Percentiles rank a stretch among this genome's conserved stretches.
These are phyloP conservation scores for Byasa hedistus DNA, from an alignment of 2,888 invertebrate species.

Conservation along the genomic window DNA sequence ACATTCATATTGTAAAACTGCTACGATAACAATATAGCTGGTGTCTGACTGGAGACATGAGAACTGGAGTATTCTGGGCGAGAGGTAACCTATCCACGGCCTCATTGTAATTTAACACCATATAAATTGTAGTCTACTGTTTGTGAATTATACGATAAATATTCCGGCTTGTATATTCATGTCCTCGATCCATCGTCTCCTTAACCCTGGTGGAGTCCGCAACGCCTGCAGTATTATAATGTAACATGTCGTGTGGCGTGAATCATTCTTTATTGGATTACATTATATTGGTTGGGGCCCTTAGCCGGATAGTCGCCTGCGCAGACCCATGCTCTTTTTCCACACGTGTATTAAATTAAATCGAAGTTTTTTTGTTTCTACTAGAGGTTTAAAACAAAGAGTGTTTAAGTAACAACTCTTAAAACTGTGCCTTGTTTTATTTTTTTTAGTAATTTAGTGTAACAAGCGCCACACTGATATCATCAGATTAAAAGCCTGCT, in stretches of 20 bases:
- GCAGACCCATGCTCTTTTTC: slow-evolving; percentile 7
- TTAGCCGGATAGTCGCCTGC: slow-evolving; percentile 26
- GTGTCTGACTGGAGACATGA: too few species aligned
- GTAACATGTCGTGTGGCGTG: slow-evolving; percentile 37
- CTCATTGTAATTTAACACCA: too few species aligned
- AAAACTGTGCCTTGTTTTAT: neutral
- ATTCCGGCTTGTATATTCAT: neutral
- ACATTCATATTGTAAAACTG: too few species aligned
- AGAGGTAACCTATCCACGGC: too few species aligned
- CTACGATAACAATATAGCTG: too few species aligned
- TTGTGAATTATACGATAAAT: too few species aligned
- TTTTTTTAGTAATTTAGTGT: neutral
- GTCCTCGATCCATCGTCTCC: slow-evolving; percentile 28
- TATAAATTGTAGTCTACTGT: too few species aligned
- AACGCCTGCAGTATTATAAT: slow-evolving; percentile 39
- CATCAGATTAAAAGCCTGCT: too few species aligned
- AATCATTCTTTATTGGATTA: slow-evolving; percentile 55
- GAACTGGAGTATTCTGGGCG: too few species aligned
- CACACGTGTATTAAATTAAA: slow-evolving; percentile 6
- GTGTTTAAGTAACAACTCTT: neutral
- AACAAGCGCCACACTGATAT: too few species aligned
- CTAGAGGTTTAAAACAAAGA: slow-evolving; percentile 5
- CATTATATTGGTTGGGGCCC: slow-evolving; percentile 36
- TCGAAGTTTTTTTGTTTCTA: slow-evolving; percentile 3
- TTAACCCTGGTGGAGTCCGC: slow-evolving; percentile 38